A percentile compares a stretch with the other conserved stretches of the same genome.
Evolutionary conservation across 30 jellyfish, hydroid and myxozoan species (phyloP).

Genomic region (Hydractinia echinata): DNA sequence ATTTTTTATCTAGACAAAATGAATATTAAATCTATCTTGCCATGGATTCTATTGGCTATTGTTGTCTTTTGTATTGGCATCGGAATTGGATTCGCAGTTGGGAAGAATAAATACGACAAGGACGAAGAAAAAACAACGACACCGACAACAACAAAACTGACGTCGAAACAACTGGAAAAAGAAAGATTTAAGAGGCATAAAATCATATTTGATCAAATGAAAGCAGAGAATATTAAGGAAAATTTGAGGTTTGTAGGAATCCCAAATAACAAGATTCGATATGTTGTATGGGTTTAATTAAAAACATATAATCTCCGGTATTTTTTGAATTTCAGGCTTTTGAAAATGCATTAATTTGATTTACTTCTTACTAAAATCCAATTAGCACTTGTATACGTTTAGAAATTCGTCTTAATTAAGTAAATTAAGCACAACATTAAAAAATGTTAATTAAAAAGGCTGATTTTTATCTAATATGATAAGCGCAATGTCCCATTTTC

Average conservation of each 20-base stretch:
- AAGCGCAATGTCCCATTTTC: too few relatives aligned
- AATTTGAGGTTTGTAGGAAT: conserved; percentile 41
- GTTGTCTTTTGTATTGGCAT: conserved; percentile 43
- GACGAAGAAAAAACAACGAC: not conserved
- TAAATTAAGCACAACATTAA: too few relatives aligned
- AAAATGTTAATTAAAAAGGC: too few relatives aligned
- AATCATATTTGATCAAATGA: conserved; percentile 41
- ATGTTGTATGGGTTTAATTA: not conserved
- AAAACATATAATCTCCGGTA: too few relatives aligned
- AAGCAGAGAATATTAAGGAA: conserved; percentile 41
- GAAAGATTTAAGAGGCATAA: conserved; percentile 40
- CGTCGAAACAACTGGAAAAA: conserved; percentile 14
- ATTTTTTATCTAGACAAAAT: too few relatives aligned
- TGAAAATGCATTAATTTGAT: too few relatives aligned
- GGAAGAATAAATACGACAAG: conserved; percentile 24
- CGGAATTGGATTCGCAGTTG: conserved; percentile 47
- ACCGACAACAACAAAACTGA: conserved; percentile 8
- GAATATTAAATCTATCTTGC: too few relatives aligned
- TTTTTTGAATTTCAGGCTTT: too few relatives aligned
- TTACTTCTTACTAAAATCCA: too few relatives aligned
- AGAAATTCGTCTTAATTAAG: too few relatives aligned
- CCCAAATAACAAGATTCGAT: not conserved
- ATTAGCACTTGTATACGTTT: too few relatives aligned
- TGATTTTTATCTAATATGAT: too few relatives aligned
- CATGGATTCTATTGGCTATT: not conserved